Percentiles rank a stretch among this genome's conserved stretches.
phyloP scores from a whole-genome alignment of 2,888 invertebrate species.

The Galerucella nymphaeae region DNA sequence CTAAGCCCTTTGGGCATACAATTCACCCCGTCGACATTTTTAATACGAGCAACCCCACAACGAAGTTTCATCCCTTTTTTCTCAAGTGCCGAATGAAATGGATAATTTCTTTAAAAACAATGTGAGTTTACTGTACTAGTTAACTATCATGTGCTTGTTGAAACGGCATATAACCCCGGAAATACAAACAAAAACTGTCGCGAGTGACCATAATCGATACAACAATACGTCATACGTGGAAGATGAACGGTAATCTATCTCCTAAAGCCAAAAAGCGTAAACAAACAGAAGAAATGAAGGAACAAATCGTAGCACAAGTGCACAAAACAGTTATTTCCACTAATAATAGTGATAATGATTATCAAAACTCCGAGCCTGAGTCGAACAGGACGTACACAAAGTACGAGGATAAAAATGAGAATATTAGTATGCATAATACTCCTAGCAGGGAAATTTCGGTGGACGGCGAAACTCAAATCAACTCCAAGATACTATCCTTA shows the following conservation, averaged over 20 bases:
- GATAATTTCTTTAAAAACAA: neutral
- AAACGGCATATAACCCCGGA: neutral
- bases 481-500: slow-evolving; percentile 63
- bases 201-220: slow-evolving; percentile 30
- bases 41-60: neutral
- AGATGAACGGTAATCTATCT: slow-evolving; percentile 40
- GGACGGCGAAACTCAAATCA: slow-evolving; percentile 71
- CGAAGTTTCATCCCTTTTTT: neutral
- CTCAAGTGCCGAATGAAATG: neutral
- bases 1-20: slow-evolving; percentile 20
- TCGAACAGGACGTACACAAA: slow-evolving; percentile 47
- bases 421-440: slow-evolving; percentile 57
- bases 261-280: slow-evolving; percentile 58
- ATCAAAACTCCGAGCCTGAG: slow-evolving; percentile 52
- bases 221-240: slow-evolving; percentile 6
- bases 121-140: neutral
- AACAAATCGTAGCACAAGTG: slow-evolving; percentile 63
- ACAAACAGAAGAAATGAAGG: slow-evolving; percentile 60
- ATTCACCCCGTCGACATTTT: neutral
- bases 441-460: slow-evolving; percentile 64
- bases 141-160: neutral
- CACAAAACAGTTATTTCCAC: slow-evolving; percentile 60
- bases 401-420: slow-evolving; percentile 57
- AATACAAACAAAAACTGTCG: slow-evolving; percentile 36
- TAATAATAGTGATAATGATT: slow-evolving; percentile 56